These are phyloP conservation scores for Drosophila arawakana DNA, from an alignment of 1,140 invertebrate species.

Conservation along the genomic window DNA sequence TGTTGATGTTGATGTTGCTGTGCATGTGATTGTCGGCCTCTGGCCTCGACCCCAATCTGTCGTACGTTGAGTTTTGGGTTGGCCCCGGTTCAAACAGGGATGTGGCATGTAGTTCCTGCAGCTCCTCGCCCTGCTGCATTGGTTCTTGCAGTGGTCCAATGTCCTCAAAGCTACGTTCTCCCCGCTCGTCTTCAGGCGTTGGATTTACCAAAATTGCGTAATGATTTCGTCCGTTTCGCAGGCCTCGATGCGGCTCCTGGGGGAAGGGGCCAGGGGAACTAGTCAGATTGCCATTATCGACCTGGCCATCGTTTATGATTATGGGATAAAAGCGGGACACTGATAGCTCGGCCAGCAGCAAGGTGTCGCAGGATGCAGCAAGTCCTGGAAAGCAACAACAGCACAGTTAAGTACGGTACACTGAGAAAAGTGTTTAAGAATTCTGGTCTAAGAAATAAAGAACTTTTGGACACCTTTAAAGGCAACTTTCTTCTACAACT, in stretches of 20 bases:
- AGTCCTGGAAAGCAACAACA: constrained; percentile 80
- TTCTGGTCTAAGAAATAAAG: no score
- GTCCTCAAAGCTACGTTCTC: constrained; percentile 3
- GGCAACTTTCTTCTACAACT: not conserved
- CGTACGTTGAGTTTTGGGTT: not conserved
- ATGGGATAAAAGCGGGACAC: constrained; percentile 68
- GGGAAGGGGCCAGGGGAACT: constrained; percentile 22
- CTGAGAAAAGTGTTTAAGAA: constrained; percentile 3
- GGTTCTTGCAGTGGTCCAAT: constrained; percentile 3
- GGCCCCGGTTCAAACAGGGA: constrained; percentile 1
- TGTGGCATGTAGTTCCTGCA: constrained; percentile 7
- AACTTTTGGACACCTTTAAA: no score
- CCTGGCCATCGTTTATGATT: constrained; percentile 71
- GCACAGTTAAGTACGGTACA: not conserved
- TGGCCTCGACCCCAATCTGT: constrained; percentile 15
- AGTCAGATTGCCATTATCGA: constrained; percentile 66
- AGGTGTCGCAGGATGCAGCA: constrained; percentile 85
- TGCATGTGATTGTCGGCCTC: constrained; percentile 27
- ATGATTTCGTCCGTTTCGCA: constrained; percentile 11
- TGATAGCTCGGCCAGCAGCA: constrained; percentile 77
- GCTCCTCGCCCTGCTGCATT: constrained; percentile 10
- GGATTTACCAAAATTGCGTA: constrained; percentile 19
- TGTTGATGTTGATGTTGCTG: constrained; percentile 13
- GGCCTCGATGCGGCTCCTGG: constrained; percentile 41
- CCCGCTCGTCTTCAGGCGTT: constrained; percentile 7